Percentiles rank a stretch among this genome's conserved stretches.
phyloP scores from a whole-genome alignment of 2,888 invertebrate species.

The Aleiodes leptofemur region DNA sequence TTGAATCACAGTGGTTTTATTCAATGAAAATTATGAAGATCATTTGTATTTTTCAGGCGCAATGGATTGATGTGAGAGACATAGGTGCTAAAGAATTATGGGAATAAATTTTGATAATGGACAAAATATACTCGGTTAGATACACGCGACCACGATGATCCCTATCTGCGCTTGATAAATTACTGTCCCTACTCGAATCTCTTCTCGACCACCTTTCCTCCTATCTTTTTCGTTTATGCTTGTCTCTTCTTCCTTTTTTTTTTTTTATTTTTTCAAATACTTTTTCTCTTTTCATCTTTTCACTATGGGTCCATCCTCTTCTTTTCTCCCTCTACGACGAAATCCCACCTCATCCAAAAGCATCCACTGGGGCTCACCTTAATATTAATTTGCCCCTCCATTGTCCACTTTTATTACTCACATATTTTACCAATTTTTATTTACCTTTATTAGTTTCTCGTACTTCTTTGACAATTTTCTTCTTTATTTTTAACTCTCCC shows the following conservation, averaged over 20 bases:
- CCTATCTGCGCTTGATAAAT: constrained; percentile 74
- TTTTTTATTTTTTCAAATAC: constrained; percentile 30
- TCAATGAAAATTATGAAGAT: not conserved
- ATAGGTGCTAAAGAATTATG: constrained; percentile 21
- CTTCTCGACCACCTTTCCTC: constrained; percentile 54
- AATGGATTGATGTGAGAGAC: constrained; percentile 8
- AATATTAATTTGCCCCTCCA: constrained; percentile 73
- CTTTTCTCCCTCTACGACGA: constrained; percentile 50
- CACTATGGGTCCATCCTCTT: constrained; percentile 45
- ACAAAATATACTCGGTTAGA: constrained; percentile 69
- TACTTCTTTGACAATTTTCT: constrained; percentile 35
- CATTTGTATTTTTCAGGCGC: not conserved
- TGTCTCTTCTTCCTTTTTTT: constrained; percentile 22
- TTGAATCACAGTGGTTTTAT: not conserved
- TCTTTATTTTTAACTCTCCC: constrained; percentile 28
- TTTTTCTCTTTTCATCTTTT: constrained; percentile 35
- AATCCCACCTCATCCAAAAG: constrained; percentile 44
- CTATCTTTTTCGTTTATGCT: constrained; percentile 36
- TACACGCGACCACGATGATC: constrained; percentile 72
- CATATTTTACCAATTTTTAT: constrained; percentile 70
- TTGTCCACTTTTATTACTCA: constrained; percentile 73
- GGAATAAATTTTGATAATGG: constrained; percentile 53
- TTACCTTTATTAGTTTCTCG: constrained; percentile 59
- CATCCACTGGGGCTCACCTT: constrained; percentile 56
- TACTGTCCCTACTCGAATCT: constrained; percentile 68